Evolutionary conservation across 1,140 invertebrate species (phyloP).

Genomic region (Ceratosolen fusciceps): DNA sequence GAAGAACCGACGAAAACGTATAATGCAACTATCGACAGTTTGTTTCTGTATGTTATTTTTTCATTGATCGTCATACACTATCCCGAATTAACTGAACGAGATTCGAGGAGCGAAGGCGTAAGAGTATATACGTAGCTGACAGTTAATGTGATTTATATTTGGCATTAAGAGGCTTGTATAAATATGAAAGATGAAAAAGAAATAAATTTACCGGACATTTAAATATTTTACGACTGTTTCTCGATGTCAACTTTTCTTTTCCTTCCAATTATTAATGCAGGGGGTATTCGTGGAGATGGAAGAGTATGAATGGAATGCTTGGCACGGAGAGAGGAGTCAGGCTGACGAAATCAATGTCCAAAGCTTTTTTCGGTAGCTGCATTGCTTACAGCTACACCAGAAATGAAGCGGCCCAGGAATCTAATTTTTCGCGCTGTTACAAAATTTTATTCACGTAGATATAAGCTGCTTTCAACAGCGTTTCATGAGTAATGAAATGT

Average conservation of each 20-base stretch:
- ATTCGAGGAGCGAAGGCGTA: not conserved
- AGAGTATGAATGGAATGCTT: too few relatives aligned
- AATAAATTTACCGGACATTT: conserved; percentile 66
- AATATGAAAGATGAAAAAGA: conserved; percentile 55
- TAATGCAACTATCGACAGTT: conserved; percentile 65
- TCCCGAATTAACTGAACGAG: conserved; percentile 48
- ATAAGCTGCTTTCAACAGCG: too few relatives aligned
- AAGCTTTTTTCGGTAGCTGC: not conserved
- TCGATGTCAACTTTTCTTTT: not conserved
- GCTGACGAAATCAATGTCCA: too few relatives aligned
- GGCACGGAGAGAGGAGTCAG: not conserved
- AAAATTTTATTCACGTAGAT: too few relatives aligned
- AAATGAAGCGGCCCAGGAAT: too few relatives aligned
- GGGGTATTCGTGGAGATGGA: too few relatives aligned
- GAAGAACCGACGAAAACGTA: too few relatives aligned
- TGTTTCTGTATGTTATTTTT: conserved; percentile 70
- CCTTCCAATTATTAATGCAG: conserved; percentile 30
- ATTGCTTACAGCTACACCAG: too few relatives aligned
- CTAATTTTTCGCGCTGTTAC: too few relatives aligned
- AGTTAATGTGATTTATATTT: conserved; percentile 66
- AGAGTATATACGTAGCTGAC: conserved; percentile 53
- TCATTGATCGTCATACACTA: conserved; percentile 60
- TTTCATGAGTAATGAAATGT: too few relatives aligned
- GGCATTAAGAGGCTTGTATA: conserved; percentile 63
- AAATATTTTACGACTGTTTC: conserved; percentile 52